phyloP scores from a whole-genome alignment of 2,888 invertebrate species.

The Anoncus sp. region DNA sequence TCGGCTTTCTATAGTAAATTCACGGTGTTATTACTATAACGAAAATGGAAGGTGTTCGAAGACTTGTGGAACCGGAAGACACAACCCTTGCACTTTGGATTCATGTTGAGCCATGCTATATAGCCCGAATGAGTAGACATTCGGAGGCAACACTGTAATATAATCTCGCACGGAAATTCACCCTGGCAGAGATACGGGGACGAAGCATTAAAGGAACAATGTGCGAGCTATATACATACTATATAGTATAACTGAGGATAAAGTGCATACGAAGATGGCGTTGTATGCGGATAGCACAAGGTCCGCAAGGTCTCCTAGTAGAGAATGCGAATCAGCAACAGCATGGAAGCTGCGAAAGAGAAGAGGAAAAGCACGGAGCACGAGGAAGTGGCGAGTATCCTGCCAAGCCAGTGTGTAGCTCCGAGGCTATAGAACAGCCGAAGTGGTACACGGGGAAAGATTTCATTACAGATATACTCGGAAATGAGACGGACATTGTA shows the following conservation, averaged over 20 bases:
- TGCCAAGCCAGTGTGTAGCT: conserved; percentile 16
- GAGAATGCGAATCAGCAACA: conserved; percentile 35
- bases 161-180: conserved; percentile 42
- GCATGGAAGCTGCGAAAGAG: conserved; percentile 36
- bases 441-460: conserved; percentile 68
- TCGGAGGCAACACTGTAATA: conserved; percentile 23
- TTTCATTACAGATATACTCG: conserved; percentile 79
- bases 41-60: conserved; percentile 36
- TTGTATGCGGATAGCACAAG: conserved; percentile 20
- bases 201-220: conserved; percentile 50
- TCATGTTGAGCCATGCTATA: conserved; percentile 13
- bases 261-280: conserved; percentile 25
- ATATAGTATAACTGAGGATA: conserved; percentile 6
- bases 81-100: conserved; percentile 31
- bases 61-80: conserved; percentile 24
- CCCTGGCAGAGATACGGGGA: conserved; percentile 43
- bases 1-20: neutral
- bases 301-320: conserved; percentile 13
- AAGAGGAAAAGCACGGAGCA: conserved; percentile 10
- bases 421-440: conserved; percentile 11
- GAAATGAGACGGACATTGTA: conserved; percentile 75
- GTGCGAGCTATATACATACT: neutral
- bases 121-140: conserved; percentile 38
- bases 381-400: conserved; percentile 39
- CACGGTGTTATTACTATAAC: conserved; percentile 22